phyloP scores from a whole-genome alignment of 2,113 vertebrate genomes.

The Antechinus flavipes region DNA sequence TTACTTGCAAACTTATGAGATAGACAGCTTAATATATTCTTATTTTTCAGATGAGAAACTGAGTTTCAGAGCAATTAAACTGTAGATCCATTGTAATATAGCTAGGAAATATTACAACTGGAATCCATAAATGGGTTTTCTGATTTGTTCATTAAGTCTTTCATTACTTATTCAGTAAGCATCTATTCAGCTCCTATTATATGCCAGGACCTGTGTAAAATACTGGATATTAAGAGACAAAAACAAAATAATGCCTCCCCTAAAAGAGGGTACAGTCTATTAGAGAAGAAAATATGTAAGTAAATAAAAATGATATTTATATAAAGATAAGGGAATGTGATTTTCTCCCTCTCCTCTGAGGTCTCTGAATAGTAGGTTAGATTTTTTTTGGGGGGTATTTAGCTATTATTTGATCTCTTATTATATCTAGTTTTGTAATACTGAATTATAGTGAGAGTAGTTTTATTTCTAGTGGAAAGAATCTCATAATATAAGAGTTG shows the following conservation, averaged over 20 bases:
- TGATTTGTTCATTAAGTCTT: background rate
- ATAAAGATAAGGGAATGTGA: background rate
- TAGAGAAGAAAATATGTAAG: background rate
- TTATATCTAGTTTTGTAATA: background rate
- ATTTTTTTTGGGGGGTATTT: background rate
- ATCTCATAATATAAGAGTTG: background rate
- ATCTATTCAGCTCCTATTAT: background rate
- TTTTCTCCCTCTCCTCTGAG: background rate
- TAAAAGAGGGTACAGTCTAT: background rate
- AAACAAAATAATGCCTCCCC: background rate
- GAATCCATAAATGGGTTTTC: background rate
- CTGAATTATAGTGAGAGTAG: background rate
- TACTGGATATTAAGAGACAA: background rate
- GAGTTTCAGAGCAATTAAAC: background rate
- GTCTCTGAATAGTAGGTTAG: background rate
- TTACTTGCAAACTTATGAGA: background rate
- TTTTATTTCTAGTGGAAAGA: background rate
- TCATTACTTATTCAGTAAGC: background rate
- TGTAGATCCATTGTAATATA: background rate
- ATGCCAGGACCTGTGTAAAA: background rate
- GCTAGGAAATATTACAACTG: background rate
- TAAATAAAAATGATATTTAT: background rate
- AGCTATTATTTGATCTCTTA: background rate
- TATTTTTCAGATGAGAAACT: background rate
- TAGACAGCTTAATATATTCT: background rate